These are phyloP conservation scores for Eupithecia dodoneata DNA, from an alignment of 2,888 invertebrate species.

Conservation along the genomic window DNA sequence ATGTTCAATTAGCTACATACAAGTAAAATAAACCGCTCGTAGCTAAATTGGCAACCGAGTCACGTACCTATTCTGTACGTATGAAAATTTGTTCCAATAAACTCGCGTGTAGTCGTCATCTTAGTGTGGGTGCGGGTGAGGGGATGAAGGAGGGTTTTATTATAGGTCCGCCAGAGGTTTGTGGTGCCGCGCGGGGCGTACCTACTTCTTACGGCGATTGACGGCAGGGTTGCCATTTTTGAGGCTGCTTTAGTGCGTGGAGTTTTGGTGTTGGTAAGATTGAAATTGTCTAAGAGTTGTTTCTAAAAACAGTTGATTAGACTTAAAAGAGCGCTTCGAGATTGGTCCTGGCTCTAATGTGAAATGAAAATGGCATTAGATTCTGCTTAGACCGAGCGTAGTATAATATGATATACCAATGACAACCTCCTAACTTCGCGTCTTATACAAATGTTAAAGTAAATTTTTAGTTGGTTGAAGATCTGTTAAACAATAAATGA, in stretches of 20 bases:
- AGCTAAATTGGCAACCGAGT: slow-evolving; percentile 71
- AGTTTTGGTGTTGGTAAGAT: too few species aligned
- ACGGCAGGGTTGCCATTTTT: slow-evolving; percentile 69
- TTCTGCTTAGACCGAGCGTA: too few species aligned
- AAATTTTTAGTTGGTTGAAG: too few species aligned
- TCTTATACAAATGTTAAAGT: too few species aligned
- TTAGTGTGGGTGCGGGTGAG: slow-evolving; percentile 69
- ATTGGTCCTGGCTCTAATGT: too few species aligned
- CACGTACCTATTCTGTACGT: slow-evolving; percentile 55
- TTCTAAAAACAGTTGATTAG: too few species aligned
- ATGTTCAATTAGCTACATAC: background rate
- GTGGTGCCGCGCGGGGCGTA: slow-evolving; percentile 62
- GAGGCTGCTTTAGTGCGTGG: slow-evolving; percentile 2
- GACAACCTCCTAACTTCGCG: too few species aligned
- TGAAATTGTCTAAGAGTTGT: too few species aligned
- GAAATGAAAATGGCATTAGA: too few species aligned
- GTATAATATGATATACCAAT: too few species aligned
- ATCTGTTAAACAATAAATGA: too few species aligned
- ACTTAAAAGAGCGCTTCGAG: too few species aligned
- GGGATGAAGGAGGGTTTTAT: slow-evolving; percentile 68
- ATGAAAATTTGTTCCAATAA: slow-evolving; percentile 79
- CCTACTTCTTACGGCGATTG: slow-evolving; percentile 71
- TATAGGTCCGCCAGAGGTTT: slow-evolving; percentile 68
- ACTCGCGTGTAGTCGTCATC: slow-evolving; percentile 64
- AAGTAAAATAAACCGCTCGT: slow-evolving; percentile 44